A percentile compares a stretch with the other conserved stretches of the same genome.
These are phyloP conservation scores for Pandion haliaetus DNA, from an alignment of 2,113 vertebrate genomes.

Conservation along the genomic window DNA sequence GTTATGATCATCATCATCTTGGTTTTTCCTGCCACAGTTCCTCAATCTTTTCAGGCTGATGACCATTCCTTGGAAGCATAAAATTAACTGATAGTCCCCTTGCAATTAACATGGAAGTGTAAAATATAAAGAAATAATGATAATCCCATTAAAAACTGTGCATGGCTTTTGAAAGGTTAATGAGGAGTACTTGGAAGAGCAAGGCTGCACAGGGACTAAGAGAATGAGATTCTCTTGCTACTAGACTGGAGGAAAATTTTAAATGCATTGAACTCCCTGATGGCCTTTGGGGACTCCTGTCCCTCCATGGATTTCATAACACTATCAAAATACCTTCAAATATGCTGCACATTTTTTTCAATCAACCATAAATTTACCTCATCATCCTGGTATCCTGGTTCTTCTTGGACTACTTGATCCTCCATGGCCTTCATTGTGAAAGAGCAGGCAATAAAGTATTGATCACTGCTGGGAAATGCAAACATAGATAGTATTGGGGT, in stretches of 20 bases:
- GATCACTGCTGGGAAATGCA: slow-evolving; percentile 41
- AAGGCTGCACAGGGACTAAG: neutral
- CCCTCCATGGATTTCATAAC: neutral
- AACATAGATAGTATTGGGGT: neutral
- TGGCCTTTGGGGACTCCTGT: neutral
- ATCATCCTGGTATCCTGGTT: slow-evolving; percentile 84
- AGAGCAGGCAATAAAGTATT: neutral
- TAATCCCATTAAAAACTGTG: neutral
- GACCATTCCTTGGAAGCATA: neutral
- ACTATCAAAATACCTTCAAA: neutral
- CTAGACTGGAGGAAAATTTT: neutral
- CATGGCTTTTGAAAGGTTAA: neutral
- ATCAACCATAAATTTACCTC: slow-evolving; percentile 75
- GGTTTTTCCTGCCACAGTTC: neutral
- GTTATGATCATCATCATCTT: neutral
- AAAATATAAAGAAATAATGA: neutral
- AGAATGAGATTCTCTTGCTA: neutral
- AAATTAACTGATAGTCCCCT: neutral
- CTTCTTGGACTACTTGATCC: slow-evolving; percentile 90
- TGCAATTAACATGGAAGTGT: neutral
- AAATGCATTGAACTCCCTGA: neutral
- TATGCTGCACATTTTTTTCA: neutral
- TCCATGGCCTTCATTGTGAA: slow-evolving; percentile 83
- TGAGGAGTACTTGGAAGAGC: neutral
- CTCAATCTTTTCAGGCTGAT: neutral